Conservation (phyloP, 2,113 vertebrate genomes). For the Erythrocercus mccallii region DNA sequence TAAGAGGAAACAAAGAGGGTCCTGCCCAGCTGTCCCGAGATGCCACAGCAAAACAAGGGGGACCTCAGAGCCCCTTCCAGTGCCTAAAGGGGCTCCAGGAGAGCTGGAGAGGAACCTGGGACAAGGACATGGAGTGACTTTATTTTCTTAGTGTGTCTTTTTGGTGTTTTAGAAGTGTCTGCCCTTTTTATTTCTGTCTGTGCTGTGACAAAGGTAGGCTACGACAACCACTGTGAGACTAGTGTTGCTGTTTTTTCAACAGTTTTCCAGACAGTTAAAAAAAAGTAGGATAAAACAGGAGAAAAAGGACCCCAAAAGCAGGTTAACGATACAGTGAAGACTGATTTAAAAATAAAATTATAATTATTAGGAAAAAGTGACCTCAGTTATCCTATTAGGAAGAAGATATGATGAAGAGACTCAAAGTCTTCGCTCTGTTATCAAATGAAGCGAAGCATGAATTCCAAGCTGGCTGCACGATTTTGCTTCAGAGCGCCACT, state of each 20-base stretch:
- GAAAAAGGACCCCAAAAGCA: neutral
- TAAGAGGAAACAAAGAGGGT: neutral
- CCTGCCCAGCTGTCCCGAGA: neutral
- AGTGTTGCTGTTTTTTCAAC: accelerated
- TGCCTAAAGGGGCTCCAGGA: too few species aligned
- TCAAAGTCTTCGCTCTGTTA: neutral
- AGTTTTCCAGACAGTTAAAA: neutral
- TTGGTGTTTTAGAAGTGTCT: neutral
- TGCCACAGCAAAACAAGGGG: neutral
- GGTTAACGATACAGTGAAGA: neutral
- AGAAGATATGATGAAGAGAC: neutral
- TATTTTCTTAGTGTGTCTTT: neutral
- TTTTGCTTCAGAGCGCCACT: neutral
- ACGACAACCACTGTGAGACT: neutral
- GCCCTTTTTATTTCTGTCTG: neutral
- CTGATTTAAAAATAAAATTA: neutral
- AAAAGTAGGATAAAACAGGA: neutral
- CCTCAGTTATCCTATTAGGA: neutral
- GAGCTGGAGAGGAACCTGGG: neutral
- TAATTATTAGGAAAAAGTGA: neutral
- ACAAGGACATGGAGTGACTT: neutral
- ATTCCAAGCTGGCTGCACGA: neutral
- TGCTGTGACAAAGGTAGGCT: neutral
- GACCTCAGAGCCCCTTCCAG: too few species aligned
- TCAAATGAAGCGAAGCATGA: neutral